Evolutionary conservation across 2,113 vertebrate species (phyloP).

Genomic region (Cephalopholis sonnerati): DNA sequence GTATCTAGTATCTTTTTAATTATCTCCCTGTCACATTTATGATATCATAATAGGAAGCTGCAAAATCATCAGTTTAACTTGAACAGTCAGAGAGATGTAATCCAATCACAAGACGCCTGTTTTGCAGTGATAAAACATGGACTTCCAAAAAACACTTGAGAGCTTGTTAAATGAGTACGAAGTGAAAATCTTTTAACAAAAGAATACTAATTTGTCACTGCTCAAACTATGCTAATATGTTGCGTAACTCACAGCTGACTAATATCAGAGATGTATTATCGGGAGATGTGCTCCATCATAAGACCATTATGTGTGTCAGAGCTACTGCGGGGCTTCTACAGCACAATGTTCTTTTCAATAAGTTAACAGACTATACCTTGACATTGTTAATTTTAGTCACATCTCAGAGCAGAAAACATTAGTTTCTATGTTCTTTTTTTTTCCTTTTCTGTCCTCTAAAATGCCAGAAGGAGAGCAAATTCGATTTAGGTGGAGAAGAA

Average conservation of each 20-base stretch:
- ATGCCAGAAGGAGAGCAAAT: slow-evolving; percentile 47
- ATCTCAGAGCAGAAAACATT: slow-evolving; percentile 27
- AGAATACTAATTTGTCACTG: slow-evolving; percentile 42
- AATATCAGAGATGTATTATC: slow-evolving; percentile 41
- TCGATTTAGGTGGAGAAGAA: slow-evolving; percentile 60
- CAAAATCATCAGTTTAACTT: neutral
- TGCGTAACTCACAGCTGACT: slow-evolving; percentile 48
- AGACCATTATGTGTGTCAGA: slow-evolving; percentile 36
- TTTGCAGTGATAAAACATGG: slow-evolving; percentile 24
- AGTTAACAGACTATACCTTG: slow-evolving; percentile 8
- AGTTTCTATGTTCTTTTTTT: neutral
- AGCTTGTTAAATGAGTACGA: slow-evolving; percentile 7
- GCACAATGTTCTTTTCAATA: slow-evolving; percentile 18
- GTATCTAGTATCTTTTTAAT: neutral
- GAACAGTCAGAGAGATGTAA: neutral
- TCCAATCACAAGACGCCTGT: slow-evolving; percentile 16
- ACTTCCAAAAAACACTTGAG: slow-evolving; percentile 4
- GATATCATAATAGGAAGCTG: neutral
- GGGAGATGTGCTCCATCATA: slow-evolving; percentile 31
- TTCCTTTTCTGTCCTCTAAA: slow-evolving; percentile 35
- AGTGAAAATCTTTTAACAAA: neutral
- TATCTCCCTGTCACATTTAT: neutral
- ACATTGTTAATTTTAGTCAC: slow-evolving; percentile 40
- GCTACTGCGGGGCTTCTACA: slow-evolving; percentile 12
- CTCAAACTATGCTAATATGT: slow-evolving; percentile 54